Conservation (phyloP, 2,113 vertebrate genomes). For the Chloropsis hardwickii region DNA sequence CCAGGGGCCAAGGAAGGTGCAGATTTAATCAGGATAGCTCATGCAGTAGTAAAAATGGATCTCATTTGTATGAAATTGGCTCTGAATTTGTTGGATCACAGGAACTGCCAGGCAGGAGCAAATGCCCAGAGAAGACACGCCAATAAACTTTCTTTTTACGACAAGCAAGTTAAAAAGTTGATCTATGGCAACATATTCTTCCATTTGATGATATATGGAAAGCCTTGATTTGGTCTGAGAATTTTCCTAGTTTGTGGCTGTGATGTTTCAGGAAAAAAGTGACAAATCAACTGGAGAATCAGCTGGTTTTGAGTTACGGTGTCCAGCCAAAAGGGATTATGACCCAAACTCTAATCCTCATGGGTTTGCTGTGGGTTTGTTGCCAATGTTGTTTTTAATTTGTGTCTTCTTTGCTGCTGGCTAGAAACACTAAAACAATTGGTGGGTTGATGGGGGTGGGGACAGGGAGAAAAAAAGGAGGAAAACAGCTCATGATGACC, state of each 20-base stretch:
- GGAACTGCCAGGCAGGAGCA: neutral
- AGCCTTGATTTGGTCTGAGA: neutral
- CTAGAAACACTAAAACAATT: neutral
- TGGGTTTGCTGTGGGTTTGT: neutral
- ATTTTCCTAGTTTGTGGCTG: neutral
- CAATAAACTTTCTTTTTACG: neutral
- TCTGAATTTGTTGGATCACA: neutral
- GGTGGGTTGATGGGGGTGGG: neutral
- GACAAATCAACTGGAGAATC: neutral
- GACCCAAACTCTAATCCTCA: neutral
- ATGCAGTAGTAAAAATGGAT: neutral
- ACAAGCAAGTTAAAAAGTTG: neutral
- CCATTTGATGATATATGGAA: neutral
- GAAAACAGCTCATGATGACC: fast-evolving
- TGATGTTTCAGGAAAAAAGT: neutral
- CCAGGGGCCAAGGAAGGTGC: neutral
- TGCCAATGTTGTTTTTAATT: neutral
- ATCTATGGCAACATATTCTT: neutral
- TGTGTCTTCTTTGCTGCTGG: neutral
- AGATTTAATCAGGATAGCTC: neutral
- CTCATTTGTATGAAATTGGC: neutral
- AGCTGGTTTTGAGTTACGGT: neutral
- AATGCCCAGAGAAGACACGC: fast-evolving
- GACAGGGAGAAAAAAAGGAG: neutral
- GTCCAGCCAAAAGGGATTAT: neutral